phyloP scores from a whole-genome alignment of 2,888 invertebrate genomes.

The Machimus rusticus region DNA sequence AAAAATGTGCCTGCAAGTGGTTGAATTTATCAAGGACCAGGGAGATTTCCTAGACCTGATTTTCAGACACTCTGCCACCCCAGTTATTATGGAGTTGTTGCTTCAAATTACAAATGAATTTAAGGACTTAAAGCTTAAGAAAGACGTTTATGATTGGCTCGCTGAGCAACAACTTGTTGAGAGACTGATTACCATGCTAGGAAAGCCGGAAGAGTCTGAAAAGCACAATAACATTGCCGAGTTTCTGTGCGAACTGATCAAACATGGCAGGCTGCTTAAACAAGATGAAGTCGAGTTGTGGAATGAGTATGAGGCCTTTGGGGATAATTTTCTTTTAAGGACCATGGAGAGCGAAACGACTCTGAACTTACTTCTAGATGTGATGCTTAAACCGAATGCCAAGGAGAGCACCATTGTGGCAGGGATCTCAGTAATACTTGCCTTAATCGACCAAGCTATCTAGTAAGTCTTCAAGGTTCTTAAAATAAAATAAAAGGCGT shows the following conservation, averaged over 20 bases:
- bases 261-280: conserved; percentile 68
- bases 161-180: conserved; percentile 87
- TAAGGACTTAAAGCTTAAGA: conserved; percentile 75
- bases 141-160: conserved; percentile 84
- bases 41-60: conserved; percentile 87
- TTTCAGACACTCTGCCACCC: conserved; percentile 89
- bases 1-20: conserved; percentile 88
- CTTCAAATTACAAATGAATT: conserved; percentile 84
- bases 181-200: conserved; percentile 72
- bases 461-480: conserved; percentile 43
- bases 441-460: conserved; percentile 67
- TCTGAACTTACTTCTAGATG: conserved; percentile 74
- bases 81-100: conserved; percentile 93
- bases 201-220: conserved; percentile 73
- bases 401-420: conserved; percentile 77
- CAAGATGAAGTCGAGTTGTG: conserved; percentile 68
- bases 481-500: not conserved
- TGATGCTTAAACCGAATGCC: conserved; percentile 74
- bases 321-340: conserved; percentile 73
- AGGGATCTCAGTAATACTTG: conserved; percentile 81
- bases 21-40: conserved; percentile 89
- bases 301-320: conserved; percentile 59
- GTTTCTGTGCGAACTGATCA: conserved; percentile 86
- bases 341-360: conserved; percentile 74
- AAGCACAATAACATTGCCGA: conserved; percentile 88